These are phyloP conservation scores for Pteromalus puparum DNA, from an alignment of 1,140 invertebrate genomes.

Conservation along the genomic window DNA sequence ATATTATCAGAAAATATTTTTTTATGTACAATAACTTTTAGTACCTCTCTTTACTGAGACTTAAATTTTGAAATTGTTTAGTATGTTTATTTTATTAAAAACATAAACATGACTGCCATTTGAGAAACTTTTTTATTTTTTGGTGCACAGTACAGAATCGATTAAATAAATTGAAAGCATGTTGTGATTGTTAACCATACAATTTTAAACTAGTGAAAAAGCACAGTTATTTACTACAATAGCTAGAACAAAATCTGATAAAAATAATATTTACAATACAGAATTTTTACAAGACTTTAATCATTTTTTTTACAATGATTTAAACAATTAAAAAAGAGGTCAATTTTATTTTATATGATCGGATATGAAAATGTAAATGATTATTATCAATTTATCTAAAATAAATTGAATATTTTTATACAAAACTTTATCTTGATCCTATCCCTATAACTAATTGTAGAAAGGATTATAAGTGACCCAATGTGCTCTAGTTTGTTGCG, in stretches of 20 bases:
- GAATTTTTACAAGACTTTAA: neutral
- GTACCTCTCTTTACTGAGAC: neutral
- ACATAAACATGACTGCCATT: conserved; percentile 22
- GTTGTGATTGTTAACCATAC: too few relatives aligned
- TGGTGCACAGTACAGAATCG: neutral
- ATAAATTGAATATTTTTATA: conserved; percentile 49
- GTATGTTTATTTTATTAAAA: neutral
- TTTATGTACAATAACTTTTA: conserved; percentile 26
- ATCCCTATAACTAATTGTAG: conserved; percentile 83
- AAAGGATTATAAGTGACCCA: conserved; percentile 99
- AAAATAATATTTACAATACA: neutral
- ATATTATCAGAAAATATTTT: conserved; percentile 30
- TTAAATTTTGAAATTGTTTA: neutral
- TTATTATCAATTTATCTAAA: conserved; percentile 21
- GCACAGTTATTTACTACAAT: too few relatives aligned
- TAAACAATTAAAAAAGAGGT: neutral
- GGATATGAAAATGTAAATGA: conserved; percentile 7
- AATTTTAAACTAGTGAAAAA: too few relatives aligned
- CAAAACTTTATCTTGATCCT: conserved; percentile 25
- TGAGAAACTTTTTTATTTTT: neutral
- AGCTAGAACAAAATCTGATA: neutral
- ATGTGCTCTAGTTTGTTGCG: conserved; percentile 91
- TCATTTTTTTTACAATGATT: conserved; percentile 18
- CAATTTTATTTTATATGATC: neutral
- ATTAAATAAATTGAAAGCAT: too few relatives aligned